phyloP scores from a whole-genome alignment of 2,888 invertebrate genomes.

The Plebejus melissa region DNA sequence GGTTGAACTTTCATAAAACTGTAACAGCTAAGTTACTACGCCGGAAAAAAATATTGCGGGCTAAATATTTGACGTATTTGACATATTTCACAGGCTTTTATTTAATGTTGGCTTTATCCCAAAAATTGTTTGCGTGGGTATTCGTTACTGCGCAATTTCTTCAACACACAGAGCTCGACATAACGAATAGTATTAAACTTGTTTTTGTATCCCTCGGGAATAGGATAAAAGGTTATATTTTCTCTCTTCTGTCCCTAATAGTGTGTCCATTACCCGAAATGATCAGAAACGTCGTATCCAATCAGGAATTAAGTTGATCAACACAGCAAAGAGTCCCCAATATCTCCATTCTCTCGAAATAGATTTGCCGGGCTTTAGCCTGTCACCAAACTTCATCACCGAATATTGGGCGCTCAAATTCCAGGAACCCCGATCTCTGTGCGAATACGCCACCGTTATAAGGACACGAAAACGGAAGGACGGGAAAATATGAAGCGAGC shows the following conservation, averaged over 20 bases:
- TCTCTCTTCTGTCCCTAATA: neutral
- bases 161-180: neutral
- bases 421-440: neutral
- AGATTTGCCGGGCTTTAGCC: neutral
- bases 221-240: neutral
- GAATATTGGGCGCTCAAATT: slow-evolving; percentile 11
- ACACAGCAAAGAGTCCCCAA: neutral
- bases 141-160: neutral
- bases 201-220: neutral
- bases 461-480: neutral
- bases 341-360: neutral
- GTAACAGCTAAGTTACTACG: neutral
- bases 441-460: slow-evolving; percentile 2
- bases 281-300: neutral
- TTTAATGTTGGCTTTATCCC: neutral
- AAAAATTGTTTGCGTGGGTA: neutral
- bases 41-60: neutral
- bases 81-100: neutral
- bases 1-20: slow-evolving; percentile 10
- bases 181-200: neutral
- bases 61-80: slow-evolving; percentile 8
- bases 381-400: slow-evolving; percentile 1
- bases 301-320: neutral
- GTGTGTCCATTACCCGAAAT: neutral
- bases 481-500: slow-evolving; percentile 8